These are phyloP conservation scores for Delichon dasypus DNA, from an alignment of 2,797 vertebrate genomes.

Conservation along the genomic window DNA sequence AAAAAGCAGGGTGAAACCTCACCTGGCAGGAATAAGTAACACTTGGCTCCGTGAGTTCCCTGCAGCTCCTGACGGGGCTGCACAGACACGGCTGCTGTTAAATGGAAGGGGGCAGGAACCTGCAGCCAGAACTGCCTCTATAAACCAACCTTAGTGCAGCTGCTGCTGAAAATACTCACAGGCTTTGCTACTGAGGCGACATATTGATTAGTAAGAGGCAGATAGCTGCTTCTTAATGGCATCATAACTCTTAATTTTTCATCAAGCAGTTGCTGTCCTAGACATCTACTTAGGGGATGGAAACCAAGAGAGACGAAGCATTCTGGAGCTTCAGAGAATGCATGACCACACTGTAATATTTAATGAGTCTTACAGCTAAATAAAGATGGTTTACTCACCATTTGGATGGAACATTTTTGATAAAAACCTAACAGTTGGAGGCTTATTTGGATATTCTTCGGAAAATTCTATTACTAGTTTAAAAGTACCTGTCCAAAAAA, in stretches of 20 bases:
- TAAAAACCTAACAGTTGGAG: conserved; percentile 97
- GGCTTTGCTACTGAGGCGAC: not conserved
- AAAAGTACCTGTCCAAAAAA: conserved; percentile 89
- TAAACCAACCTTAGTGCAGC: not conserved
- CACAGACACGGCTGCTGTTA: not conserved
- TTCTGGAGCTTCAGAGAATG: not conserved
- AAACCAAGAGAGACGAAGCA: not conserved
- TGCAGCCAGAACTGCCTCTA: not conserved
- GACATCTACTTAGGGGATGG: not conserved
- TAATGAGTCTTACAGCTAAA: not conserved
- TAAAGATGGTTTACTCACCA: conserved; percentile 80
- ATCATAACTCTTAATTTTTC: conserved; percentile 4
- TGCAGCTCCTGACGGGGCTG: not conserved
- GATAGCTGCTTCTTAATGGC: conserved; percentile 1
- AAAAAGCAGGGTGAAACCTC: not conserved
- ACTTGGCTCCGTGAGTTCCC: not conserved
- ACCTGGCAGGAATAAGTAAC: not conserved
- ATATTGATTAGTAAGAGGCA: not conserved
- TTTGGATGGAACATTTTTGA: conserved; percentile 99
- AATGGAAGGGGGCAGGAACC: not conserved
- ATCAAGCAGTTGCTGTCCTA: not conserved
- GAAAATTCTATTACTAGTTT: conserved; percentile 99
- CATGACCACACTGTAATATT: not conserved
- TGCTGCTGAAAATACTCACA: not conserved
- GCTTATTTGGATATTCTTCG: conserved; percentile 99